Percentiles rank a stretch among this genome's conserved stretches.
phyloP scores from a whole-genome alignment of 37 sponge, comb jelly and placozoan species.

The Diacarnus erythraeanus region DNA sequence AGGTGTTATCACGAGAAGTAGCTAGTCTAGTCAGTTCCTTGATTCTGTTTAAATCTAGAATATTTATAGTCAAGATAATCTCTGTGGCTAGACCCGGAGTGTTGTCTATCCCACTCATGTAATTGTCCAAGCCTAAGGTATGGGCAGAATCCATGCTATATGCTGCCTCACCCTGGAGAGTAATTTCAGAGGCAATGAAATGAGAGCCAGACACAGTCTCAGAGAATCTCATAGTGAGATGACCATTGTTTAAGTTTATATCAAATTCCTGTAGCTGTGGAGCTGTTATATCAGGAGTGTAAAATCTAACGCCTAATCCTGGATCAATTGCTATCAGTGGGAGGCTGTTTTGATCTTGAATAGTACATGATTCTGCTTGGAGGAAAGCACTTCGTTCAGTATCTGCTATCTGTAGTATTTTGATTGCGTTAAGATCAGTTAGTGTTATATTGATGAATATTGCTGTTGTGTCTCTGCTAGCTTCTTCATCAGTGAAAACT shows the following conservation, averaged over 20 bases:
- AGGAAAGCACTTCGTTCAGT: conserved; percentile 49
- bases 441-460: conserved; percentile 68
- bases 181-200: conserved; percentile 48
- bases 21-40: conserved; percentile 66
- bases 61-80: conserved; percentile 28
- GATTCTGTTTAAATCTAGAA: conserved; percentile 64
- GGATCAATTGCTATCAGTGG: conserved; percentile 37
- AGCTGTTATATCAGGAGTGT: conserved; percentile 53
- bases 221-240: conserved; percentile 63
- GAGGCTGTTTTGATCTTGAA: conserved; percentile 53
- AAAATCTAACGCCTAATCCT: conserved; percentile 57
- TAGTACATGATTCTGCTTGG: conserved; percentile 57
- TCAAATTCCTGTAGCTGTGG: conserved; percentile 73
- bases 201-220: conserved; percentile 66
- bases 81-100: conserved; percentile 13
- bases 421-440: conserved; percentile 73
- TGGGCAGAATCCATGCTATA: conserved; percentile 5
- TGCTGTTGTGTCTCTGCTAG: conserved; percentile 61
- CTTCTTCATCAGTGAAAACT: conserved; percentile 24
- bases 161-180: conserved; percentile 41
- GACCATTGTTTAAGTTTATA: conserved; percentile 65
- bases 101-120: conserved; percentile 16
- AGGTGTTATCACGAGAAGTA: conserved; percentile 47
- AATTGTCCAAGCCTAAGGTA: conserved; percentile 30
- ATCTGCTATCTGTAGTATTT: conserved; percentile 54